Evolutionary conservation across 2,888 invertebrate genomes (phyloP).

Genomic region (Oscheius myriophilus): DNA sequence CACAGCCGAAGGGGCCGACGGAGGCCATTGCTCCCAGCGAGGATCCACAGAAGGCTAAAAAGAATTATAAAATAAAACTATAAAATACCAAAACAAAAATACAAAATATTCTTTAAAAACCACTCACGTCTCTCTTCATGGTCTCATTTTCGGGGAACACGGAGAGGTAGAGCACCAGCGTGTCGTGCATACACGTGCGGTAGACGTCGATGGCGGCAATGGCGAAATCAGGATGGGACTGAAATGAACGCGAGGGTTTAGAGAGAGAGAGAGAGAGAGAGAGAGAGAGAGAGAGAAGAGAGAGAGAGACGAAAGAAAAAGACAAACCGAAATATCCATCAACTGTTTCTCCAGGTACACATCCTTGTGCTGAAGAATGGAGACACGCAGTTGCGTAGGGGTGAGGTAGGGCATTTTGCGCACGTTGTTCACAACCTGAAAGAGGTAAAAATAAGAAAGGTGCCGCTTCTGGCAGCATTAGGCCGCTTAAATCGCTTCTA

Average conservation of each 20-base stretch:
- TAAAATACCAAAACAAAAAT: neutral
- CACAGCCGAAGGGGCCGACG: slow-evolving; percentile 61
- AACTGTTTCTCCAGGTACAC: slow-evolving; percentile 67
- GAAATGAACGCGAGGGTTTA: neutral
- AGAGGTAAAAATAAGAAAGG: neutral
- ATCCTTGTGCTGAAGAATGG: slow-evolving; percentile 68
- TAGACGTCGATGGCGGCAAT: slow-evolving; percentile 66
- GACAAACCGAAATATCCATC: slow-evolving; percentile 56
- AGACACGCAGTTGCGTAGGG: slow-evolving; percentile 65
- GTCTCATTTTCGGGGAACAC: slow-evolving; percentile 68
- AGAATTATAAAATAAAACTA: neutral
- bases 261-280: neutral
- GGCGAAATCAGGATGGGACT: slow-evolving; percentile 61
- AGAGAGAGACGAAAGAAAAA: neutral
- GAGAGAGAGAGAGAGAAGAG: neutral
- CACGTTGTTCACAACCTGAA: slow-evolving; percentile 64
- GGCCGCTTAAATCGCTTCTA: too few relatives aligned
- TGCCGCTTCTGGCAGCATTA: too few relatives aligned
- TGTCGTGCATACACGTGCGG: slow-evolving; percentile 69
- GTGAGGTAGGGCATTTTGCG: slow-evolving; percentile 69
- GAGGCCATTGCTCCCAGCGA: slow-evolving; percentile 68
- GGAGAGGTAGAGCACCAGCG: slow-evolving; percentile 68
- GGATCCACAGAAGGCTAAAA: slow-evolving; percentile 60
- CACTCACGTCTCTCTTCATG: slow-evolving; percentile 57
- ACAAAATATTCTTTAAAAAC: too few relatives aligned